A percentile compares a stretch with the other conserved stretches of the same genome.
phyloP scores from a whole-genome alignment of 2,888 invertebrate species.

The Zootermopsis nevadensis region DNA sequence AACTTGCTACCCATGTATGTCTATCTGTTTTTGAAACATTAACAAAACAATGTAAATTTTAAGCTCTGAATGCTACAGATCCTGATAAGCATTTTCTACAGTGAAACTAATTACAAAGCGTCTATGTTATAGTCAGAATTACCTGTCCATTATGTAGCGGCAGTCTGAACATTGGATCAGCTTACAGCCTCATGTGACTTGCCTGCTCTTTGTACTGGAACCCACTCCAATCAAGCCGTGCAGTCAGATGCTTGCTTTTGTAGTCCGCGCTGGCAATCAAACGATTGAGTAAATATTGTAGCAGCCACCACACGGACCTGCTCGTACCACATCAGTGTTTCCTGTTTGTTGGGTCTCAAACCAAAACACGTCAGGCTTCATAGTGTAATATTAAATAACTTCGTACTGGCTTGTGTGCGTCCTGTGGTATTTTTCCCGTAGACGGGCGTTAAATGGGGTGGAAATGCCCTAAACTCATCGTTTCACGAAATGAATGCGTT shows the following conservation, averaged over 20 bases:
- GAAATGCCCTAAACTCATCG: too few species aligned
- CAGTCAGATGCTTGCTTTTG: conserved; percentile 14
- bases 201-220: neutral
- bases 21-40: too few species aligned
- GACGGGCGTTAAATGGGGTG: too few species aligned
- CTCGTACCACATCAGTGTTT: neutral
- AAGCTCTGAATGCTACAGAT: too few species aligned
- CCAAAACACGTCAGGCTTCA: neutral
- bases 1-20: too few species aligned
- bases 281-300: conserved; percentile 33
- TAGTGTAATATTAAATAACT: too few species aligned
- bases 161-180: neutral
- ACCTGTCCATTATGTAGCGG: neutral
- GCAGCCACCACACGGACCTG: neutral
- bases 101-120: neutral
- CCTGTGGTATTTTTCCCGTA: too few species aligned
- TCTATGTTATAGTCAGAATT: neutral
- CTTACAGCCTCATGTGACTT: neutral
- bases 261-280: conserved; percentile 23
- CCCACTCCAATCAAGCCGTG: neutral
- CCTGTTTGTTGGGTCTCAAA: neutral
- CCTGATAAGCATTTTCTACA: neutral
- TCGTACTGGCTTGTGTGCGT: too few species aligned
- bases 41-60: too few species aligned
- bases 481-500: too few species aligned